A percentile compares a stretch with the other conserved stretches of the same genome.
These are phyloP conservation scores for Lepisosteus osseus DNA, from an alignment of 2,113 vertebrate species.

Conservation along the genomic window DNA sequence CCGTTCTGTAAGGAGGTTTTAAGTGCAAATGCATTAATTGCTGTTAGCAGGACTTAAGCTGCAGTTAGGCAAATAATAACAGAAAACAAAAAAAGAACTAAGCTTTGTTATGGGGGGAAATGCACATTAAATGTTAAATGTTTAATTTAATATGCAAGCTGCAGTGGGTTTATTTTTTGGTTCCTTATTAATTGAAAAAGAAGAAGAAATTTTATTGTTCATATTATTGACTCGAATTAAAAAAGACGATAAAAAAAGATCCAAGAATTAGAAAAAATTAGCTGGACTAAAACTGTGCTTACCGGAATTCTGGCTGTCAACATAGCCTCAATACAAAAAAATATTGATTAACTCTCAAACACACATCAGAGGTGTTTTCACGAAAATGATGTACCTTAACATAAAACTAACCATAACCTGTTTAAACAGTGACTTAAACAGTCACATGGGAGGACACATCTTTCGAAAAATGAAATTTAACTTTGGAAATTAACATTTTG, in stretches of 20 bases:
- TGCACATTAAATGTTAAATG: slow-evolving; percentile 14
- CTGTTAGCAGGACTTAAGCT: slow-evolving; percentile 35
- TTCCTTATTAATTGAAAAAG: slow-evolving; percentile 23
- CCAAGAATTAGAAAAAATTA: slow-evolving; percentile 28
- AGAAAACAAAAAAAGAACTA: slow-evolving; percentile 4
- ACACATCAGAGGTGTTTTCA: neutral
- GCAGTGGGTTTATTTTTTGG: slow-evolving; percentile 14
- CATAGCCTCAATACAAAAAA: slow-evolving; percentile 40
- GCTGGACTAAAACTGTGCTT: slow-evolving; percentile 35
- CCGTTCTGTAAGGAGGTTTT: slow-evolving; percentile 83
- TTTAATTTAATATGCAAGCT: slow-evolving; percentile 22
- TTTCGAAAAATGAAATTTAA: no score
- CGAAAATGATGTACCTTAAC: no score
- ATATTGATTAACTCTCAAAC: slow-evolving; percentile 15
- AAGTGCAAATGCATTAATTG: slow-evolving; percentile 38
- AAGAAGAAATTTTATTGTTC: slow-evolving; percentile 17
- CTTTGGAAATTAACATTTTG: no score
- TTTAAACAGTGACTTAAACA: no score
- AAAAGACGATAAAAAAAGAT: slow-evolving; percentile 25
- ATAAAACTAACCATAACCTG: no score
- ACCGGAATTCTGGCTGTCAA: slow-evolving; percentile 41
- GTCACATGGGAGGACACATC: no score
- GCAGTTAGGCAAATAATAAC: slow-evolving; percentile 18
- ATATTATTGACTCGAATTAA: slow-evolving; percentile 32
- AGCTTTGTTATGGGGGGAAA: slow-evolving; percentile 26